These are phyloP conservation scores for Philereme transversata DNA, from an alignment of 2,888 invertebrate genomes.

Conservation along the genomic window DNA sequence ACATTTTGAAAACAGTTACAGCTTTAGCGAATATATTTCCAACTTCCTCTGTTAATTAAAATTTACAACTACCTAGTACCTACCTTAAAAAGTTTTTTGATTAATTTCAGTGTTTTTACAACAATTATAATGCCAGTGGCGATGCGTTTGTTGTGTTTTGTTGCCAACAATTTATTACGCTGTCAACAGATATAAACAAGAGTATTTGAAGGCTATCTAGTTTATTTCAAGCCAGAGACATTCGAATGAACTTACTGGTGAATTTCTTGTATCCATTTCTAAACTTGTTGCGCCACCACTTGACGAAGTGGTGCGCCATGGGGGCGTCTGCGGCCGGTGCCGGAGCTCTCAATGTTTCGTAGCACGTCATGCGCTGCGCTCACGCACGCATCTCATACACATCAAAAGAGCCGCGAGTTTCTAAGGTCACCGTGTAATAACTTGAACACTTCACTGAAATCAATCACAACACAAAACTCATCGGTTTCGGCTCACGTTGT, in stretches of 20 bases:
- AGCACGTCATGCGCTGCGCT: slow-evolving; percentile 85
- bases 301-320: slow-evolving; percentile 90
- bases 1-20: too few species aligned
- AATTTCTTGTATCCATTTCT: slow-evolving; percentile 90
- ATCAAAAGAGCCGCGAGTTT: slow-evolving; percentile 78
- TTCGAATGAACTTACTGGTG: slow-evolving; percentile 82
- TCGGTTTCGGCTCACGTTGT: slow-evolving; percentile 56
- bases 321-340: slow-evolving; percentile 84
- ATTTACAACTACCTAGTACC: too few species aligned
- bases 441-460: slow-evolving; percentile 65
- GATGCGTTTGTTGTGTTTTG: slow-evolving; percentile 36
- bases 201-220: slow-evolving; percentile 35
- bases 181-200: slow-evolving; percentile 29
- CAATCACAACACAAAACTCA: slow-evolving; percentile 66
- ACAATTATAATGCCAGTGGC: slow-evolving; percentile 27
- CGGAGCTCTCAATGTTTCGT: slow-evolving; percentile 83
- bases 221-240: slow-evolving; percentile 32
- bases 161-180: slow-evolving; percentile 34
- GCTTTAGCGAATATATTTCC: too few species aligned
- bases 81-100: neutral
- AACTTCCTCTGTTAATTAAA: too few species aligned
- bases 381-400: slow-evolving; percentile 83
- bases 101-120: slow-evolving; percentile 6
- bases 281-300: slow-evolving; percentile 91
- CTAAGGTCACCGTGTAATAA: slow-evolving; percentile 60